Conservation (phyloP, 2,888 invertebrate species). For the Abscondita cerata region DNA sequence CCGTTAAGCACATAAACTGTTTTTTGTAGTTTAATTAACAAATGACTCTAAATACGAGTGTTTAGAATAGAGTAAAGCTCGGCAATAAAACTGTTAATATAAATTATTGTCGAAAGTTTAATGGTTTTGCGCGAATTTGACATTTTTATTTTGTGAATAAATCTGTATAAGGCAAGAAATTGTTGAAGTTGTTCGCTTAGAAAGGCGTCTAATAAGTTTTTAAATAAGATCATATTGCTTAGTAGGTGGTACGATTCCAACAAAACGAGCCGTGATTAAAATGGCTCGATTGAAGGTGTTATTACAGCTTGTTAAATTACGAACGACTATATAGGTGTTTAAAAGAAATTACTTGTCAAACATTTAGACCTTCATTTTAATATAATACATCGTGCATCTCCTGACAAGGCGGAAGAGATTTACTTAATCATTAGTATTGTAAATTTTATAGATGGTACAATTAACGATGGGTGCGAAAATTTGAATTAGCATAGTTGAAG, state of each 20-base stretch:
- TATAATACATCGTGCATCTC: constrained; percentile 12
- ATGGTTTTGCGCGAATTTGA: too few relatives aligned
- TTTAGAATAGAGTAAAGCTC: too few relatives aligned
- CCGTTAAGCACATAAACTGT: too few relatives aligned
- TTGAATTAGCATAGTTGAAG: constrained; percentile 29
- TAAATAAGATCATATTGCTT: constrained; percentile 12
- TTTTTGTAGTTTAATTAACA: too few relatives aligned
- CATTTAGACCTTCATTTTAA: constrained; percentile 16
- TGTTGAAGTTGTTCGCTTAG: background rate
- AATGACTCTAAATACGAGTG: too few relatives aligned
- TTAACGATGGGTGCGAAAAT: constrained; percentile 12
- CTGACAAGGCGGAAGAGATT: constrained; percentile 23
- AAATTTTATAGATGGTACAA: constrained; percentile 11
- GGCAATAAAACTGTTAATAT: too few relatives aligned
- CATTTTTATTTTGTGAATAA: too few relatives aligned
- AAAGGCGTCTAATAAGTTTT: constrained; percentile 8
- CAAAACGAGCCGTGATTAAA: constrained; percentile 11
- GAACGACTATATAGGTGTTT: constrained; percentile 19
- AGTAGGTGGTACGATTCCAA: constrained; percentile 9
- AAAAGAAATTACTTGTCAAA: constrained; percentile 23
- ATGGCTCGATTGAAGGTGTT: constrained; percentile 17
- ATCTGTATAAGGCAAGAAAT: constrained; percentile 1
- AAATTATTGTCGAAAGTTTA: too few relatives aligned
- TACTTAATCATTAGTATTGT: constrained; percentile 19
- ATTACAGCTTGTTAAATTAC: constrained; percentile 15